Conservation (phyloP, 2,113 vertebrate species). For the Myanophis thanlyinensis region DNA sequence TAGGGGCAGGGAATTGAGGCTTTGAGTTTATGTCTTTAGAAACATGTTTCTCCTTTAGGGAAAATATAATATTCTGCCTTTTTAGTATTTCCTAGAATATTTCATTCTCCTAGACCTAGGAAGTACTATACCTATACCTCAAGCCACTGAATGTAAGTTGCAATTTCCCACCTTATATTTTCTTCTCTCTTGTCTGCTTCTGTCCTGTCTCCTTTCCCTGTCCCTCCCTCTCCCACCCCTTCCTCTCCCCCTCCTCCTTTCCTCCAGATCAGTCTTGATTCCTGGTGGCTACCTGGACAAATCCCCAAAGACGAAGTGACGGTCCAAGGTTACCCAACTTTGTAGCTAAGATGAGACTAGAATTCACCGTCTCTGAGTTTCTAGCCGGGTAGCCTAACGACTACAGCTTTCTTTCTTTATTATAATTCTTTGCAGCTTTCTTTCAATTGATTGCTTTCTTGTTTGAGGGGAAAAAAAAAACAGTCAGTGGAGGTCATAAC, state of each 20-base stretch:
- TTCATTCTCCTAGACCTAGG: too few relatives aligned
- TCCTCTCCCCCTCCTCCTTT: neutral
- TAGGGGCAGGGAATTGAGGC: too few relatives aligned
- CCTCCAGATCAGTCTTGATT: neutral
- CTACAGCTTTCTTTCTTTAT: neutral
- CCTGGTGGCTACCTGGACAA: neutral
- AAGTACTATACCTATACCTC: too few relatives aligned
- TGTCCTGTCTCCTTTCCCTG: too few relatives aligned
- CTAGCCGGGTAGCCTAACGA: neutral
- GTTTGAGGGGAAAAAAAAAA: too few relatives aligned
- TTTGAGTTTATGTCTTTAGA: too few relatives aligned
- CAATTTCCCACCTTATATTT: neutral
- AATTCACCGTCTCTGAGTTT: neutral
- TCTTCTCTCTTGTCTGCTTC: neutral
- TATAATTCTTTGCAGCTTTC: neutral
- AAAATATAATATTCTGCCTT: too few relatives aligned
- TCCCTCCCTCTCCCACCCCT: too few relatives aligned
- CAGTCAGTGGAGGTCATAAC: neutral
- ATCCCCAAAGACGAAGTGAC: neutral
- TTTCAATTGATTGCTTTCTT: neutral
- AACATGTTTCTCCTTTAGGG: too few relatives aligned
- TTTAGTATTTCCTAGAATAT: too few relatives aligned
- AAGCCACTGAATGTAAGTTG: neutral
- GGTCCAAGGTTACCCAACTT: neutral
- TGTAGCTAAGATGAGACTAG: neutral